phyloP scores from a whole-genome alignment of 2,797 vertebrate species.

The Peromyscus attwateri region DNA sequence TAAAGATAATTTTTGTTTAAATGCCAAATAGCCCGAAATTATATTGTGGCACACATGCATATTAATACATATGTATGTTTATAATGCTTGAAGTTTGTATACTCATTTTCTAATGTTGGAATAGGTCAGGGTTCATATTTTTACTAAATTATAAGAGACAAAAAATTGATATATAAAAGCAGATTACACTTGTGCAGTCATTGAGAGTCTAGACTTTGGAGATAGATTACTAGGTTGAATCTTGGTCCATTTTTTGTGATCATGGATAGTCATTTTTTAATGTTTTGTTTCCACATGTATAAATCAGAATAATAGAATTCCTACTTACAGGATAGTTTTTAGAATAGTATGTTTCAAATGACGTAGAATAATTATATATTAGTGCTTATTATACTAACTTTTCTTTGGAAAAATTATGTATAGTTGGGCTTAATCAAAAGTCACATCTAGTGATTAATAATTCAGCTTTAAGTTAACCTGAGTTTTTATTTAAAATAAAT shows the following conservation, averaged over 20 bases:
- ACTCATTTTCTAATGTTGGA: conserved; percentile 24
- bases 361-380: neutral
- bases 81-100: conserved; percentile 4
- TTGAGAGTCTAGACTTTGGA: neutral
- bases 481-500: neutral
- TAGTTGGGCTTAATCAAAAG: neutral
- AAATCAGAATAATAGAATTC: conserved; percentile 38
- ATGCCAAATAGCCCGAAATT: conserved; percentile 1
- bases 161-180: conserved; percentile 6
- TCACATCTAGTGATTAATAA: conserved; percentile 27
- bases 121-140: neutral
- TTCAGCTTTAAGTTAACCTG: conserved; percentile 5
- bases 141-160: neutral
- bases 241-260: neutral
- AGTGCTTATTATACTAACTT: conserved; percentile 18
- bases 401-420: conserved; percentile 18
- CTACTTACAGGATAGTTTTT: neutral
- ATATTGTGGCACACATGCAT: neutral
- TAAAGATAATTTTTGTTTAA: conserved; percentile 65
- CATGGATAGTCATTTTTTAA: neutral
- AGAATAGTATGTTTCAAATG: conserved; percentile 22
- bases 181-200: neutral
- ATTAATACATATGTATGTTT: neutral
- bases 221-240: neutral
- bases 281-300: conserved; percentile 4